Base-by-base conservation (phyloP, 2,888 invertebrate species). In the Achlya flavicornis region DNA sequence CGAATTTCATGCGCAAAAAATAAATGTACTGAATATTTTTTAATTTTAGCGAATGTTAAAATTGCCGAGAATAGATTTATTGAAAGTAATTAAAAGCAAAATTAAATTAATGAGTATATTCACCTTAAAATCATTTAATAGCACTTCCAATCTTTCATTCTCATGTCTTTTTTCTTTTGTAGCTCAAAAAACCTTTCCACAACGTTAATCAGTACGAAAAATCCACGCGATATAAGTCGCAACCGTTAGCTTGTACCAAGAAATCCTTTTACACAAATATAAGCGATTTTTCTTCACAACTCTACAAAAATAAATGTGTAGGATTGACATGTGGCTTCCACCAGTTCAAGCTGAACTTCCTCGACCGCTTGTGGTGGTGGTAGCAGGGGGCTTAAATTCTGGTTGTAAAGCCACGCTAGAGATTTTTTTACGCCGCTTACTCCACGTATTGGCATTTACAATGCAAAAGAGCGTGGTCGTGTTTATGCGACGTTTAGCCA, bases 381-480 rank as follows among this genome's bases (percentile, higher is more conserved):
- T 41, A 53, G 19, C 12, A 41, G 41, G 19, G 60, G 11, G 6
- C 43, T 12, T 19, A 19, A 26, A 19, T 12, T 6, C 12, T 60
- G 41, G 60, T 19, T 43, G 16, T 43, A n/a, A 46, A 57, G 43
- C 33, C 33, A 63, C 61, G 38, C 38, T 41, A 12, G 58, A 38
- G 38, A 43, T 63, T 63, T 63, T 26, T 63, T 61, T 46, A 19
- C 62, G 61, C 61, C 60, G 60, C 26, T 19, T 60, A 43, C 60
- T 12, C 58, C 43, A 53, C 58, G 61, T 64, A 66, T 62, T 48
- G 61, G 48, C 62, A 70, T 72, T 72, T 70, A 72, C 72, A 72
- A 70, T 72, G 72, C 72, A 72, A 72, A 70, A 67, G 65, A 68
- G 66, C 64, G 59, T 64, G 61, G 53, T 58, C 70, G 63, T 68